Evolutionary conservation across 1,140 invertebrate genomes (phyloP).

Genomic region (Archivesica marissinica): DNA sequence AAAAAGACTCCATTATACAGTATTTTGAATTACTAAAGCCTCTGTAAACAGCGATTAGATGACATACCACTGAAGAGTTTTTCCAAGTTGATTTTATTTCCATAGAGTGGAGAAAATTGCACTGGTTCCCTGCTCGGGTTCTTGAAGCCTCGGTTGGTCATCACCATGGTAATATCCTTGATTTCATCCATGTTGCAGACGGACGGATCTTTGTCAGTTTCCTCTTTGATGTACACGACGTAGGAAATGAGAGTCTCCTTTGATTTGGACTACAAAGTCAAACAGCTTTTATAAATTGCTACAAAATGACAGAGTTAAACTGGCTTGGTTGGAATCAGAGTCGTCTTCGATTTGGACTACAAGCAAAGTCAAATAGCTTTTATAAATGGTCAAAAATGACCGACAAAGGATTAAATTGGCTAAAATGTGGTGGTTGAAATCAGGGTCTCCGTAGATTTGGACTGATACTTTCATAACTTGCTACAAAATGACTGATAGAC

Average conservation of each 20-base stretch:
- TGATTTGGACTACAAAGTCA: constrained; percentile 76
- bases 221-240: constrained; percentile 78
- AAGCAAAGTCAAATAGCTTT: no score
- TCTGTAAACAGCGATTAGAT: background rate
- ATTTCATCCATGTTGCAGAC: constrained; percentile 74
- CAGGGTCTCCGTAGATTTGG: no score
- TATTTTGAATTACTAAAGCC: background rate
- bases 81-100: constrained; percentile 73
- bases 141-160: constrained; percentile 78
- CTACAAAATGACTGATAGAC: no score
- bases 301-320: no score
- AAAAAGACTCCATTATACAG: background rate
- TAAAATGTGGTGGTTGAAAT: no score
- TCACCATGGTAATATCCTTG: constrained; percentile 67
- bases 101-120: constrained; percentile 77
- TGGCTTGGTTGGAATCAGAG: no score
- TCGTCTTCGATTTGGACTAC: no score
- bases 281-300: no score
- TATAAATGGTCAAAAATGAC: no score
- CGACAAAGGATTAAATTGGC: no score
- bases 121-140: constrained; percentile 68
- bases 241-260: constrained; percentile 75
- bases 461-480: no score
- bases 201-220: constrained; percentile 68
- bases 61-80: constrained; percentile 71